Base-by-base conservation (phyloP, 2,888 invertebrate genomes). In the Eustalomyia histrio region DNA sequence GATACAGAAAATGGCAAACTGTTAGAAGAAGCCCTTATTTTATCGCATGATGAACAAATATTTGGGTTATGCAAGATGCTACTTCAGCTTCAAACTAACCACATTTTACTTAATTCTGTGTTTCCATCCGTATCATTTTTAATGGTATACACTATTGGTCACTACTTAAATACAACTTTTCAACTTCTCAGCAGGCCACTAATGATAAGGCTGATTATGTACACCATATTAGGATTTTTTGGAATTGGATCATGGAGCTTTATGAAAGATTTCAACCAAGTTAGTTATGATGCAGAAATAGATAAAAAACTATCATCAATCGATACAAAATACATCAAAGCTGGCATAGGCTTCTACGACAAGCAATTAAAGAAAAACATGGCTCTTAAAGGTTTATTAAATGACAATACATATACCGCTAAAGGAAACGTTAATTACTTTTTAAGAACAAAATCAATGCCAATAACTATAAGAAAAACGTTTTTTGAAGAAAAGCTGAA, bases 11-110 rank as follows among this genome's bases (percentile, higher is more conserved):
- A 91, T 75, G 95, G 94, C 0, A 89, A 92, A 84, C 89, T 93
- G 72, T 91, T 97, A 57, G 90, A 94, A 64, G 90, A 95, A 14
- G 92, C 96, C 0, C 87, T 97, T 33, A 89, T 95, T 3, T 87
- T 97, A n/a, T 94, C 95, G 14, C 95, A 95, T 82, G 93, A 94
- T 81, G 96, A 95, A 10, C 94, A 96, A 88, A 92, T 95, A 79
- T 97, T 95, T 91, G 96, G 94, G 0, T 93, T 97, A 29, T 96
- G 95, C 75, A 92, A 94, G 84, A 94, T 96, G 89, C 92, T 97
- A 67, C 88, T 94, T 75, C 92, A 93, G 90, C 88, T 93, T 2
- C 92, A 93, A 81, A 93, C 93, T 50, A 89, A 92, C 76, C 92
- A 93, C 87, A 89, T 94, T 2, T 88, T 93, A 1, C 87, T 92